phyloP scores from a whole-genome alignment of 2,797 vertebrate species.

The Chlorospingus semifuscus region DNA sequence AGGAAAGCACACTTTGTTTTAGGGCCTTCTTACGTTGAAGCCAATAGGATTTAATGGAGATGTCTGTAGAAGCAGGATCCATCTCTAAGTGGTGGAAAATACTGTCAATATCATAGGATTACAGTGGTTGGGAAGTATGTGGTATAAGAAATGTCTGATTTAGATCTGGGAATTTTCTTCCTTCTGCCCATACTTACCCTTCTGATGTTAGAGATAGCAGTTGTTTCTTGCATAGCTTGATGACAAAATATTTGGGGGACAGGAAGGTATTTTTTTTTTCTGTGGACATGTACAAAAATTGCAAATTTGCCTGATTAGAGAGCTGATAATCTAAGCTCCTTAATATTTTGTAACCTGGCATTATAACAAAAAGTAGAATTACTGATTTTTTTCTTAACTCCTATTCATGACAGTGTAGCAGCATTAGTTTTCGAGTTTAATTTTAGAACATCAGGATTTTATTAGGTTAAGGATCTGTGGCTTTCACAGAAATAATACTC shows the following conservation, averaged over 20 bases:
- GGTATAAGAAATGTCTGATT: background rate
- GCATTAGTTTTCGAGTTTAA: background rate
- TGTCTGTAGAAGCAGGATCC: conserved; percentile 52
- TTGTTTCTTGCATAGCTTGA: background rate
- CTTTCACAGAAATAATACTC: background rate
- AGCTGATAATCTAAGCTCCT: background rate
- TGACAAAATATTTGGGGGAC: background rate
- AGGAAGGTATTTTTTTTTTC: background rate
- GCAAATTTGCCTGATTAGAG: background rate
- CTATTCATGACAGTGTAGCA: background rate
- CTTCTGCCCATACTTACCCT: background rate
- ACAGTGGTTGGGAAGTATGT: background rate
- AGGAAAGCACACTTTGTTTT: background rate
- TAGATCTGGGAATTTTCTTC: background rate
- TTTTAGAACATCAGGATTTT: background rate
- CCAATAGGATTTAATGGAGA: background rate
- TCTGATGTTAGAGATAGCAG: background rate
- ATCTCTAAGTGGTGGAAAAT: conserved; percentile 1
- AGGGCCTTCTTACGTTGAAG: background rate
- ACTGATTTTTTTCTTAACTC: background rate
- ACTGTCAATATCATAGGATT: background rate
- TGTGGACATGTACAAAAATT: background rate
- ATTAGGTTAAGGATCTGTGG: background rate
- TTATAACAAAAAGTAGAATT: background rate
- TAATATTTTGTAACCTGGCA: background rate